Base-by-base conservation (phyloP, 2,888 invertebrate species). In the Cantharis nigra region DNA sequence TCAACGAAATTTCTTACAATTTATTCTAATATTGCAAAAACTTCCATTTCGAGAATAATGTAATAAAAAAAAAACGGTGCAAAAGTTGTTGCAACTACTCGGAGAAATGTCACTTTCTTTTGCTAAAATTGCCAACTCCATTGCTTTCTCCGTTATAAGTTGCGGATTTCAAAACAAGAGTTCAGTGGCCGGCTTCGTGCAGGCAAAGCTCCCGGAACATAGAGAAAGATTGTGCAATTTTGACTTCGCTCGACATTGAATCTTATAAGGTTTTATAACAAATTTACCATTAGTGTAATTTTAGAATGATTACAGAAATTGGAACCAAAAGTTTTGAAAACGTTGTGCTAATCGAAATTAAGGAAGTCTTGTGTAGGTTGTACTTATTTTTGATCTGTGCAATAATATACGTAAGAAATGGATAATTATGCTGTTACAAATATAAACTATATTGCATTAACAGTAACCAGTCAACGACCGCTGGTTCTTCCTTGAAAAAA, bases 191-290 rank as follows among this genome's bases (percentile, higher is more conserved):
- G 78, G 70, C 79, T 73, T 72, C 71, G 73, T 75, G 76, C 76
- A 80, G 85, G 83, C 85, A 84, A 85, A 84, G 84, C 84, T 83
- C 85, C 85, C 85, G 85, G 85, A 85, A 85, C 65, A 67, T 67
- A 84, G 70, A 67, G 49, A 49, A 69, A 83, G 71, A 78, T 78
- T 78, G 78, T 74, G 78, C 74, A 78, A 78, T 73, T 78, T 76
- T 69, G 69, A 78, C 71, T 67, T 70, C 72, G 75, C 72, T 75
- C 72, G 62, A 75, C 78, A 72, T 63, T 75, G 16, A 63, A 74
- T 74, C 69, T 71, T 70, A 71, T 26, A 67, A 67, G n/a, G 49
- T 49, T 49, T 49, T 49, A 49, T 49, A 49, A 49, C 13, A 49
- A 49, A 49, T 49, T n/a, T 49, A 49, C 49, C 7, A 49, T 49